phyloP scores from a whole-genome alignment of 2,888 invertebrate genomes.

The Dichetophora obliterata region DNA sequence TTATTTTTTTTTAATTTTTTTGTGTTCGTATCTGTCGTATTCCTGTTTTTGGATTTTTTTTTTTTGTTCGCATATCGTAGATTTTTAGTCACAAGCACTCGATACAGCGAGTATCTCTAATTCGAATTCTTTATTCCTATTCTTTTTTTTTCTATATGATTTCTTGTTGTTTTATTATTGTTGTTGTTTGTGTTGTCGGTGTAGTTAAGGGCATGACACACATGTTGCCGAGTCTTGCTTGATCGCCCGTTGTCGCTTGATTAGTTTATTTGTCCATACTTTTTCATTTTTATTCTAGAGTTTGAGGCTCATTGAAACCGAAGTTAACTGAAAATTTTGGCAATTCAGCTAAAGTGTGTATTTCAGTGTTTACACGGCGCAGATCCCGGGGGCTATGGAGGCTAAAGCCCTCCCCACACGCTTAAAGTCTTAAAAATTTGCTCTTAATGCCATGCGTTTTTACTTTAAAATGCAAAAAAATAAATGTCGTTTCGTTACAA shows the following conservation, averaged over 20 bases:
- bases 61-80: slow-evolving; percentile 1
- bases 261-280: background rate
- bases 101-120: slow-evolving; percentile 1
- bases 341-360: background rate
- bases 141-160: background rate
- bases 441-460: too few relatives aligned
- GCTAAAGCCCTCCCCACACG: too few relatives aligned
- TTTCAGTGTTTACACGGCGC: background rate
- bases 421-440: too few relatives aligned
- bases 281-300: background rate
- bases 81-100: slow-evolving; percentile 16
- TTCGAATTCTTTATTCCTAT: slow-evolving; percentile 21
- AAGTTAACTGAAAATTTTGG: background rate
- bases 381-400: too few relatives aligned
- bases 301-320: background rate
- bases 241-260: background rate
- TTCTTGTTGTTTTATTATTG: background rate
- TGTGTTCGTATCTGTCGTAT: background rate
- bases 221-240: background rate
- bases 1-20: background rate
- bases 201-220: background rate
- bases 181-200: background rate
- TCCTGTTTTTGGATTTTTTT: slow-evolving; percentile 7
- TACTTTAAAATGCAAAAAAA: too few relatives aligned
- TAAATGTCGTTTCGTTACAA: too few relatives aligned